These are phyloP conservation scores for Leistus spinibarbis DNA, from an alignment of 2,888 invertebrate species.

Conservation along the genomic window DNA sequence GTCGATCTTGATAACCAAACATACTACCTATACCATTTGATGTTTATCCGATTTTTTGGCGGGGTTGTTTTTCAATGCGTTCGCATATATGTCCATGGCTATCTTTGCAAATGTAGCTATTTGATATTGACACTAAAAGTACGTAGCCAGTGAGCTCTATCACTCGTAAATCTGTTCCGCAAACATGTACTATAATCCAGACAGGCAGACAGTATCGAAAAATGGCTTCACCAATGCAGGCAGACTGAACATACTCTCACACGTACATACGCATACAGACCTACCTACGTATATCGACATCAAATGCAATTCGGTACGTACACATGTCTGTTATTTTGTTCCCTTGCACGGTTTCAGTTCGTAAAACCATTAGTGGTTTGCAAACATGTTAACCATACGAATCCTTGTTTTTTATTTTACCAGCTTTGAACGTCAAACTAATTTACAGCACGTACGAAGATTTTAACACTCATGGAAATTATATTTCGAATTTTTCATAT, in stretches of 20 bases:
- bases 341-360: background rate
- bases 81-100: background rate
- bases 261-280: background rate
- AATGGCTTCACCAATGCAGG: too few relatives aligned
- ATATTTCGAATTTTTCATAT: too few relatives aligned
- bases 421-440: background rate
- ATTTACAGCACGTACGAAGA: background rate
- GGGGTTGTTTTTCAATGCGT: background rate
- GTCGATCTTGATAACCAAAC: background rate
- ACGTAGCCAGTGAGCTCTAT: background rate
- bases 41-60: background rate
- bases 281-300: background rate
- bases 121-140: background rate
- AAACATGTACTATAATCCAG: background rate
- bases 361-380: constrained; percentile 3
- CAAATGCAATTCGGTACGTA: background rate
- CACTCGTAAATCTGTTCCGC: background rate
- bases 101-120: background rate
- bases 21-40: too few relatives aligned
- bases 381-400: background rate
- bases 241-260: background rate
- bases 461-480: background rate
- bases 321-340: constrained; percentile 3
- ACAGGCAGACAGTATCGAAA: background rate
- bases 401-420: background rate